A percentile compares a stretch with the other conserved stretches of the same genome.
These are phyloP conservation scores for Neodiprion lecontei DNA, from an alignment of 1,140 invertebrate genomes.

Conservation along the genomic window DNA sequence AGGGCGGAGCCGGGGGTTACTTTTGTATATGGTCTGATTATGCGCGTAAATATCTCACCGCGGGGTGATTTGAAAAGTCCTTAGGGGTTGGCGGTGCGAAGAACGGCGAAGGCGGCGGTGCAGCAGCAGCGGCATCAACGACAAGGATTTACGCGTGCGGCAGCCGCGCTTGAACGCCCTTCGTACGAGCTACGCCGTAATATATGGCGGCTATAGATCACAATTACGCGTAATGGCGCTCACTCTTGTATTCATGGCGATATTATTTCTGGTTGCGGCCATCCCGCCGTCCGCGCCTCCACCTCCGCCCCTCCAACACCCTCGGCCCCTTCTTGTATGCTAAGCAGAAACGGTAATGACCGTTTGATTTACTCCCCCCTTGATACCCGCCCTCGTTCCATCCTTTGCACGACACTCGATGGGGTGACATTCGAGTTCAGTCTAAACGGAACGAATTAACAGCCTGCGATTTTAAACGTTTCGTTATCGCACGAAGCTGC, in stretches of 20 bases:
- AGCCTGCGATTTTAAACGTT: too few relatives aligned
- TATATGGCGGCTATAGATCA: constrained; percentile 58
- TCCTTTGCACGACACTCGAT: neutral
- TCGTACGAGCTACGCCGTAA: constrained; percentile 51
- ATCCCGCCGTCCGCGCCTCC: constrained; percentile 13
- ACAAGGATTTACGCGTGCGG: constrained; percentile 51
- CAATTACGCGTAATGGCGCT: constrained; percentile 57
- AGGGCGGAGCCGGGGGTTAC: constrained; percentile 21
- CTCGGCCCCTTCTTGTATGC: constrained; percentile 39
- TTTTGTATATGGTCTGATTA: constrained; percentile 48
- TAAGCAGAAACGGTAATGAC: constrained; percentile 50
- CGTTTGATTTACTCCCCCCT: constrained; percentile 48
- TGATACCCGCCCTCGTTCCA: neutral
- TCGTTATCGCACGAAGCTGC: too few relatives aligned
- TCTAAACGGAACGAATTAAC: too few relatives aligned
- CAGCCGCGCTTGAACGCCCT: constrained; percentile 43
- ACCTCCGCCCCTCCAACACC: constrained; percentile 17
- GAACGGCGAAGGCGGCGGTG: neutral
- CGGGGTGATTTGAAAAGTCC: constrained; percentile 28
- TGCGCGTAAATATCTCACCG: constrained; percentile 49
- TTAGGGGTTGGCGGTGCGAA: constrained; percentile 20
- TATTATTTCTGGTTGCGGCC: constrained; percentile 53
- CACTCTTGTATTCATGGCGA: constrained; percentile 55
- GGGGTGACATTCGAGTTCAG: too few relatives aligned
- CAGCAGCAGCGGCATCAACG: constrained; percentile 19